Conservation (phyloP, 2,797 vertebrate species). For the Alectoris magna region DNA sequence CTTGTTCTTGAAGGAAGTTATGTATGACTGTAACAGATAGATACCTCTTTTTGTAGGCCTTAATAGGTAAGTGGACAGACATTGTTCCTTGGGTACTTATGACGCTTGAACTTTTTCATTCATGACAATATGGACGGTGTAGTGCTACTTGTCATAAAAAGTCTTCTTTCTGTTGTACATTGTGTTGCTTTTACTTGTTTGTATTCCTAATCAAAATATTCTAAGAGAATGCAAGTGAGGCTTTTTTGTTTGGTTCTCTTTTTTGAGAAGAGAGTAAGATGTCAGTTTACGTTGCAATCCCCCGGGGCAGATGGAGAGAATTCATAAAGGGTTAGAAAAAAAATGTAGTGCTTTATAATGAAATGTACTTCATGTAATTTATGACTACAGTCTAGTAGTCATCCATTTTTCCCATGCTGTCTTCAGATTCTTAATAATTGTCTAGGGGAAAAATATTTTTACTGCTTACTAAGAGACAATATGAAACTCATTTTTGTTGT, state of each 20-base stretch:
- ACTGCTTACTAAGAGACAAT: slow-evolving; percentile 60
- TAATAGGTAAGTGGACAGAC: not conserved
- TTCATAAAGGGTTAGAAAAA: slow-evolving; percentile 75
- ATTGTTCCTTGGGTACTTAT: not conserved
- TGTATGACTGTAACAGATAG: not conserved
- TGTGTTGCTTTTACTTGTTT: slow-evolving; percentile 51
- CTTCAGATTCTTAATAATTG: slow-evolving; percentile 70
- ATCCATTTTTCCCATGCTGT: not conserved
- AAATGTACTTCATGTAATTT: slow-evolving; percentile 80
- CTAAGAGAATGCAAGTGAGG: slow-evolving; percentile 60
- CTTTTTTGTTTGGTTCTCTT: not conserved
- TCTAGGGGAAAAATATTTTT: slow-evolving; percentile 61
- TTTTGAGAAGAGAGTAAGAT: slow-evolving; percentile 78
- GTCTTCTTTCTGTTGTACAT: not conserved
- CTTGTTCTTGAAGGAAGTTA: not conserved
- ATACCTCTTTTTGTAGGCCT: not conserved
- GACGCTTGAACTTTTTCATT: slow-evolving; percentile 26
- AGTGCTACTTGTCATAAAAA: not conserved
- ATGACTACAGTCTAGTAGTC: slow-evolving; percentile 70
- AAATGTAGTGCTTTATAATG: slow-evolving; percentile 76
- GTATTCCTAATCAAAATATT: slow-evolving; percentile 20
- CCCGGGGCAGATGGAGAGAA: slow-evolving; percentile 74
- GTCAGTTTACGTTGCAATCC: slow-evolving; percentile 79
- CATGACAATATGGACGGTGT: not conserved
- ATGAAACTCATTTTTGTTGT: slow-evolving; percentile 35